Evolutionary conservation across 2,888 invertebrate genomes (phyloP), one percentile per base, ranked within the genome.

Genomic region (Nebria salina): DNA sequence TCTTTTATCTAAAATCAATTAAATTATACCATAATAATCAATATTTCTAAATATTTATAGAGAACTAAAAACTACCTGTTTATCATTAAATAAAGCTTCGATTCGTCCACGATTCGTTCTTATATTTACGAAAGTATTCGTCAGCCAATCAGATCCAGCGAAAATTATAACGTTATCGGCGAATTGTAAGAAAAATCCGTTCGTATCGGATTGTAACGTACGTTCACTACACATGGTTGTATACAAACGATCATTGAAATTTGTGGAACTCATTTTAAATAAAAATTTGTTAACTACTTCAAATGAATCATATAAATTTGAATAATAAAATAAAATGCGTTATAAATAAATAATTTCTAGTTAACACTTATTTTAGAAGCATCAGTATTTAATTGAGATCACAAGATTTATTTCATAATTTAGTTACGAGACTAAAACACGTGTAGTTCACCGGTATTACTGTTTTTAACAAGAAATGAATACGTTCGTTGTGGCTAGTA

Each of bases 161-260:
- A 89, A 84, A 8, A 90, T 87, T 0, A 89, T 90, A 25, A 95
- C 91, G 84, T 92, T 90, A 75, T 93, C 91, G 26, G 91, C 92
- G 83, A 95, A 92, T 68, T 91, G 91, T 83, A 92, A 90, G 87
- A 96, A 95, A 88, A 96, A 96, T 0, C 96, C 96, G 85, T 93
- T 92, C 82, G 91, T 90, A 84, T 93, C 92, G 0, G 95, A 93
- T 87, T 94, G 95, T 0, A 96, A 90, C 0, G 96, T 96, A 82
- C 93, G 92, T 85, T 93, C 91, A 85, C 94, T 95, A 88, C 96
- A 96, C 64, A 92, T 90, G 25, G 91, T 89, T 64, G 93, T 92
- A 86, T 93, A 95, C 11, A 76, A 42, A 8, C 54, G 72, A 34
- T 81, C 81, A 25, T 76, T 73, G 13, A 34, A 43, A 73, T 43